Percentiles rank a stretch among this genome's conserved stretches.
phyloP scores from a whole-genome alignment of 2,888 invertebrate species.

The Erpobdella octoculata region DNA sequence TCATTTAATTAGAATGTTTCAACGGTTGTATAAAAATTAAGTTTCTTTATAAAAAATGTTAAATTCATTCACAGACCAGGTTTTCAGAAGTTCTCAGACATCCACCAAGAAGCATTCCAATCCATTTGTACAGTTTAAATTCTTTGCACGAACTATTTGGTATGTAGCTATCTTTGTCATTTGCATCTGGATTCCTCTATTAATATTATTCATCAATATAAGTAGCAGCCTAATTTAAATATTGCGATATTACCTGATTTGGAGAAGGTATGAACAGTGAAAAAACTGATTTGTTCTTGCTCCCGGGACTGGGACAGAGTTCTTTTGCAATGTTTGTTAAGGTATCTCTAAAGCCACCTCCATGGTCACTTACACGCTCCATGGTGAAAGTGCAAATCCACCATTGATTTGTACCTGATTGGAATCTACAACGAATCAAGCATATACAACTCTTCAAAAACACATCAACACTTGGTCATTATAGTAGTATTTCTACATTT shows the following conservation, averaged over 20 bases:
- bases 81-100: conserved; percentile 50
- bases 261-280: conserved; percentile 15
- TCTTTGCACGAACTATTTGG: conserved; percentile 47
- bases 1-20: background rate
- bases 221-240: no score
- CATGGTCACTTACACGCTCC: conserved; percentile 53
- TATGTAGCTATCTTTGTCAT: conserved; percentile 47
- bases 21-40: background rate
- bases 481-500: no score
- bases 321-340: conserved; percentile 51
- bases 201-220: no score
- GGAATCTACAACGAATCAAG: no score
- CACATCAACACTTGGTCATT: no score
- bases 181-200: conserved; percentile 44
- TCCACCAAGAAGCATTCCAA: conserved; percentile 48
- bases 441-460: no score
- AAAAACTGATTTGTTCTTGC: background rate
- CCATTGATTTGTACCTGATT: no score
- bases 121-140: conserved; percentile 42
- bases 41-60: background rate
- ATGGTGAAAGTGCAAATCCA: conserved; percentile 53
- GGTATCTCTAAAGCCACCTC: conserved; percentile 52
- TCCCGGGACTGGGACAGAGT: conserved; percentile 45
- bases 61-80: conserved; percentile 42
- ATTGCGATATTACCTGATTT: conserved; percentile 13